These are phyloP conservation scores for Apodemia mormo DNA, from an alignment of 2,888 invertebrate species.

Conservation along the genomic window DNA sequence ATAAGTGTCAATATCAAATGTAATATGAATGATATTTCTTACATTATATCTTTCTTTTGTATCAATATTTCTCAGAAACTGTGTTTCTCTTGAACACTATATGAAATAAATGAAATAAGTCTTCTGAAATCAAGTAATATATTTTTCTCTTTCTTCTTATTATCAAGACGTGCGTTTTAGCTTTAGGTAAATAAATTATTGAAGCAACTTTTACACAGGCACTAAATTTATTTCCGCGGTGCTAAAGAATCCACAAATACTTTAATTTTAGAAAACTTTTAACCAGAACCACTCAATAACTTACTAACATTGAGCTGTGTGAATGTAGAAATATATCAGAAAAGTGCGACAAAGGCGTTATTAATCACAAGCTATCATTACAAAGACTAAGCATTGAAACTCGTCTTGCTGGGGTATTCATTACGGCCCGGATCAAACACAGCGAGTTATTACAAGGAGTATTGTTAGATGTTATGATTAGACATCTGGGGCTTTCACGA, in stretches of 20 bases:
- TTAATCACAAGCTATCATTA: conserved; percentile 24
- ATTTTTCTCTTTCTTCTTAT: background rate
- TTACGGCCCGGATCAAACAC: conserved; percentile 19
- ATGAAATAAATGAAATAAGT: background rate
- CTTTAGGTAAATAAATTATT: background rate
- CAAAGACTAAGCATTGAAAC: conserved; percentile 18
- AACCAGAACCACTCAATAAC: no score
- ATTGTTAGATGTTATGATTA: conserved; percentile 11
- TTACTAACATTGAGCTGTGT: background rate
- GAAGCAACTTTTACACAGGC: no score
- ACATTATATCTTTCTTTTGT: background rate
- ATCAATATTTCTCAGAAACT: background rate
- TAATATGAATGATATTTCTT: background rate
- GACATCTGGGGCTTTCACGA: background rate
- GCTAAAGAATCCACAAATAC: no score
- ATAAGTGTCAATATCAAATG: background rate
- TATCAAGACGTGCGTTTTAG: background rate
- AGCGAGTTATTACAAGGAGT: background rate
- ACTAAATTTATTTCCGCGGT: no score
- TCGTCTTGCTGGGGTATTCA: conserved; percentile 20
- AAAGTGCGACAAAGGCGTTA: conserved; percentile 12
- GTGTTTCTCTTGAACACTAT: background rate
- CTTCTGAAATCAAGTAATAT: background rate
- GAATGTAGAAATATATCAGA: background rate
- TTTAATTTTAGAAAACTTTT: no score